Percentiles rank a stretch among this genome's conserved stretches.
Evolutionary conservation across 2,113 vertebrate species (phyloP).

Genomic region (Hemibagrus wyckioides): DNA sequence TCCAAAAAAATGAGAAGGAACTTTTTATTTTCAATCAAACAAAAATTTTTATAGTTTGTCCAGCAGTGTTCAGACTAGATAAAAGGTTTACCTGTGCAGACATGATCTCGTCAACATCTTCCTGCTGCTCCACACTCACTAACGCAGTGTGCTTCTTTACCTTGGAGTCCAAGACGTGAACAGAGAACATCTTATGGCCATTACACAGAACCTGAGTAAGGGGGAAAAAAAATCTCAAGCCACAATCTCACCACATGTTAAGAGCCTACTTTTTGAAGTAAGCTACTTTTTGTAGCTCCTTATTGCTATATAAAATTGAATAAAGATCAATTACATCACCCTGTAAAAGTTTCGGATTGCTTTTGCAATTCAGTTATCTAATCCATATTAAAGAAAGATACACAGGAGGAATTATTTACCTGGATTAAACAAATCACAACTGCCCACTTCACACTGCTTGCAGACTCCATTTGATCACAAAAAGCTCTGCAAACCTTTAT

Average conservation of each 20-base stretch:
- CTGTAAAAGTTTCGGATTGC: neutral
- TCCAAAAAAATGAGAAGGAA: neutral
- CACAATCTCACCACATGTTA: too few species aligned
- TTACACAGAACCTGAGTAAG: conserved; percentile 58
- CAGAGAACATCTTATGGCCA: conserved; percentile 53
- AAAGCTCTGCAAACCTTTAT: neutral
- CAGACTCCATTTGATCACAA: neutral
- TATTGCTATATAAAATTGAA: too few species aligned
- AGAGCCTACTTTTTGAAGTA: too few species aligned
- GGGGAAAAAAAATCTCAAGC: too few species aligned
- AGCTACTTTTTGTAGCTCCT: too few species aligned
- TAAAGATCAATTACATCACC: too few species aligned
- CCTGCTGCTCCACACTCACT: conserved; percentile 53
- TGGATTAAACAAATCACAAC: neutral
- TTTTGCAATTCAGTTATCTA: neutral
- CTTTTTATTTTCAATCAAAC: neutral
- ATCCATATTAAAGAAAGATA: neutral
- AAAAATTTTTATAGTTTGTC: neutral
- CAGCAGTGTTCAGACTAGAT: conserved; percentile 31
- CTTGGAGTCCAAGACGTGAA: conserved; percentile 59
- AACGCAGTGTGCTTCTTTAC: conserved; percentile 52
- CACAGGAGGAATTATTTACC: neutral
- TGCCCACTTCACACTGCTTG: neutral
- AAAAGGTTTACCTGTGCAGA: conserved; percentile 18
- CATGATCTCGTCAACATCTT: neutral